These are phyloP conservation scores for Stichopus horrens DNA, from an alignment of 53 echinoderm and acorn worm genomes.

Conservation along the genomic window DNA sequence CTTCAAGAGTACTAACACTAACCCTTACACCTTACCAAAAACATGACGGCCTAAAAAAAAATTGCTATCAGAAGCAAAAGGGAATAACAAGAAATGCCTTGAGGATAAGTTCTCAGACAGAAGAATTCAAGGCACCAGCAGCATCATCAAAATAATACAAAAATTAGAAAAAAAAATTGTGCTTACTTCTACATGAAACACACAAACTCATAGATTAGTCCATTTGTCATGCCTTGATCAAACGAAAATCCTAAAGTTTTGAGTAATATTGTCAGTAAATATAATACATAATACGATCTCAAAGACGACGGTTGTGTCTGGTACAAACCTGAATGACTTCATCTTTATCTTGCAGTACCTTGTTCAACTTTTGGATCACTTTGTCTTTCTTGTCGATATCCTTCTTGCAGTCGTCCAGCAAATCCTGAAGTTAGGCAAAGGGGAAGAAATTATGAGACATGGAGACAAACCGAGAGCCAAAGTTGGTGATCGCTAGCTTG, in stretches of 20 bases:
- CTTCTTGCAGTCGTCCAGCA: conserved; percentile 15
- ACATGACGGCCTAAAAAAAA: too few relatives aligned
- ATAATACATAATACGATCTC: background rate
- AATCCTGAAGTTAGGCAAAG: background rate
- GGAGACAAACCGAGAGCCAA: background rate
- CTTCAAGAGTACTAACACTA: too few relatives aligned
- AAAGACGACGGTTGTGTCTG: background rate
- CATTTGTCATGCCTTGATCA: background rate
- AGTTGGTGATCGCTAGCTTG: background rate
- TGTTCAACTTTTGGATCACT: conserved; percentile 9
- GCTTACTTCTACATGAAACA: too few relatives aligned
- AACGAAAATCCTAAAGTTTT: background rate
- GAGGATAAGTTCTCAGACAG: too few relatives aligned
- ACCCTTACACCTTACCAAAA: too few relatives aligned
- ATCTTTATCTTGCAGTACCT: conserved; percentile 34
- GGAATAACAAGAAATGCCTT: too few relatives aligned
- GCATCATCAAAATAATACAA: too few relatives aligned
- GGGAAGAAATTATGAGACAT: background rate
- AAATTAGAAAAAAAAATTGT: too few relatives aligned
- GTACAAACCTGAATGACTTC: background rate
- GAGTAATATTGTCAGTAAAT: too few relatives aligned
- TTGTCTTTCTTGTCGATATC: conserved; percentile 25
- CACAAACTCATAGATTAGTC: too few relatives aligned
- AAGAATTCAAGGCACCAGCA: too few relatives aligned
- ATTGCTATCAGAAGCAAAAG: too few relatives aligned